Conservation (phyloP, 2,888 invertebrate genomes). For the Craniophora ligustri region DNA sequence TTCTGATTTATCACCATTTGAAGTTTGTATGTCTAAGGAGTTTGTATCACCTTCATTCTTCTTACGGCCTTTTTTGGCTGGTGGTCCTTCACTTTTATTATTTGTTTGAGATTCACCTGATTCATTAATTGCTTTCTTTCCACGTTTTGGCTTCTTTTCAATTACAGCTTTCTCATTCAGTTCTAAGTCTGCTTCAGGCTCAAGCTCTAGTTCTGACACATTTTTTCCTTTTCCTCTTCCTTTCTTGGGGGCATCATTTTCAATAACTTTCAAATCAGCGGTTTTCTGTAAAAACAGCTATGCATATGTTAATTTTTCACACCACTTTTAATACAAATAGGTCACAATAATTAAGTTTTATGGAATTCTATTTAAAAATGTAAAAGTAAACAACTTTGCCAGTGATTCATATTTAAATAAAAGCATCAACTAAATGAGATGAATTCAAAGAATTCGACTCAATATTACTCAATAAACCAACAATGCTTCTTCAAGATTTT, state of each 20-base stretch:
- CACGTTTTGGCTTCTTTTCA: conserved; percentile 72
- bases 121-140: conserved; percentile 71
- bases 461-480: too few relatives aligned
- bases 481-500: too few relatives aligned
- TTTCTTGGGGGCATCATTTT: conserved; percentile 76
- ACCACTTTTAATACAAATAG: background rate
- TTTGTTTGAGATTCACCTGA: conserved; percentile 57
- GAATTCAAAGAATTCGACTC: too few relatives aligned
- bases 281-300: conserved; percentile 72
- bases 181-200: conserved; percentile 53
- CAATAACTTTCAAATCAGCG: conserved; percentile 72
- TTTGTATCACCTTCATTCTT: conserved; percentile 67
- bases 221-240: conserved; percentile 77
- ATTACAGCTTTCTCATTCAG: conserved; percentile 50
- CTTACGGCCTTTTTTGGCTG: conserved; percentile 76
- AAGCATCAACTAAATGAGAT: too few relatives aligned
- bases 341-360: too few relatives aligned
- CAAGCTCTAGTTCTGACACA: conserved; percentile 52
- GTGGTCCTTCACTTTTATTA: conserved; percentile 66
- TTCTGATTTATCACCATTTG: conserved; percentile 70
- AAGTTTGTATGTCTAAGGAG: conserved; percentile 60
- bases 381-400: background rate
- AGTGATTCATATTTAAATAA: too few relatives aligned
- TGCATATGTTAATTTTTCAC: conserved; percentile 5
- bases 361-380: too few relatives aligned